Evolutionary conservation across 2,113 vertebrate genomes (phyloP), one percentile per base, ranked within the genome.

Genomic region (Neoarius graeffei): DNA sequence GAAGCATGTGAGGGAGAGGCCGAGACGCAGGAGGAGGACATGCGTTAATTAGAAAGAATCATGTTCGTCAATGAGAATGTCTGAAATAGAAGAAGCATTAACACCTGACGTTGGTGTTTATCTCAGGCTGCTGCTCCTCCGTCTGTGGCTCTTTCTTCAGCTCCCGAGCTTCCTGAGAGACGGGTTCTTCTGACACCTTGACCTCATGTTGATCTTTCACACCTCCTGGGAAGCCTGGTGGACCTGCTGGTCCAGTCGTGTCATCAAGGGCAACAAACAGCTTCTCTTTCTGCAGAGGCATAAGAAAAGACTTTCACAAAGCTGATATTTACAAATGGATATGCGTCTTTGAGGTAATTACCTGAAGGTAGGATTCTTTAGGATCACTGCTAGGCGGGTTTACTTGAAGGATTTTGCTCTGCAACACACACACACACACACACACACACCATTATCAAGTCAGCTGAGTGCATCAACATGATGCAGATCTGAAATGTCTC

Each of bases 251-350:
- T 60, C 48, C 50, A 3, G 42, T 35, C 42, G 19, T 20, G 48
- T 89, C 80, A 25, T 87, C 87, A 23, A 89, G 60, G 59, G 56
- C 69, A 23, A 90, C 54, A 27, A 89, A 30, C 19, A 82, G 81
- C 30, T 87, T 83, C 23, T 90, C 87, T 56, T 89, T 81, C 82
- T 86, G 52, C 14, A 83, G 14, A 27, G 23, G 7, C 7, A 73
- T 50, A 56, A 81, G 30, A 52, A 52, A 8, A 17, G 57, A 27
- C 27, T 54, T 80, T 42, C 30, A 23, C 17, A 56, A 2, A 59
- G n/a, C 17, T 27, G 17, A 19, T 25, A 9, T 54, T 52, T 57
- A 80, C 19, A 74, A 74, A 25, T 7, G 25, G 1, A 15, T 50
- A 42, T 1, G 50, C 30, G 88, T 86, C 50, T 76, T 56, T 67